Percentiles rank a stretch among this genome's conserved stretches.
Evolutionary conservation across 37 sponge, comb jelly and placozoan genomes (phyloP).

Genomic region (Cliona cf. orientalis): DNA sequence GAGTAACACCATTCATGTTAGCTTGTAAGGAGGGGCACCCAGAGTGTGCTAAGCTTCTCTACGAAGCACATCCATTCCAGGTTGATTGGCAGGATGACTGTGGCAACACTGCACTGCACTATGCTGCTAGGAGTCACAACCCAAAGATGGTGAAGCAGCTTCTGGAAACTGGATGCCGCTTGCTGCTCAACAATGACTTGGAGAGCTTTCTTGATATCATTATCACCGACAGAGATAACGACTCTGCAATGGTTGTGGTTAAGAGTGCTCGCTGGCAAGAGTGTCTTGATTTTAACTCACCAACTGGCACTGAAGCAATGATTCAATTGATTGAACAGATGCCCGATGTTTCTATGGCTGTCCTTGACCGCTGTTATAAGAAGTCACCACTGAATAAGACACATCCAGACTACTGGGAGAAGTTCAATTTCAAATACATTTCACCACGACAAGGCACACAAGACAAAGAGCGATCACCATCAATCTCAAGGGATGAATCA

Average conservation of each 20-base stretch:
- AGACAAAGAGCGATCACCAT: too few species aligned
- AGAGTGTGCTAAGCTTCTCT: conserved; percentile 38
- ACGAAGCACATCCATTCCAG: conserved; percentile 68
- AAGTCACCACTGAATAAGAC: conserved; percentile 9
- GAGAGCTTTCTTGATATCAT: conserved; percentile 80
- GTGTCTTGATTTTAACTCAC: conserved; percentile 66
- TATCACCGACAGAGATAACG: conserved; percentile 24
- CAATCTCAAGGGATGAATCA: too few species aligned
- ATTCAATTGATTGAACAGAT: conserved; percentile 57
- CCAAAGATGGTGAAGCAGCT: conserved; percentile 43
- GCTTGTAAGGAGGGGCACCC: conserved; percentile 59
- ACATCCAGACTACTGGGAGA: conserved; percentile 58
- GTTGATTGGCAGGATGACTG: conserved; percentile 47
- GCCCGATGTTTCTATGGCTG: conserved; percentile 78
- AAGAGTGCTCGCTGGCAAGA: conserved; percentile 76
- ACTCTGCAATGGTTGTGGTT: conserved; percentile 47
- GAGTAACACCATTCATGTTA: conserved; percentile 66
- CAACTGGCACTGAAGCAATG: conserved; percentile 56
- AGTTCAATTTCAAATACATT: conserved; percentile 84
- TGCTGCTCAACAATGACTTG: conserved; percentile 63
- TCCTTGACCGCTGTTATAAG: conserved; percentile 64
- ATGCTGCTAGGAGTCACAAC: conserved; percentile 56
- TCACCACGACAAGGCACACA: neutral
- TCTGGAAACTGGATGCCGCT: conserved; percentile 52
- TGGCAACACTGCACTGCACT: conserved; percentile 81